phyloP scores from a whole-genome alignment of 2,113 vertebrate species.

The Murina feae region DNA sequence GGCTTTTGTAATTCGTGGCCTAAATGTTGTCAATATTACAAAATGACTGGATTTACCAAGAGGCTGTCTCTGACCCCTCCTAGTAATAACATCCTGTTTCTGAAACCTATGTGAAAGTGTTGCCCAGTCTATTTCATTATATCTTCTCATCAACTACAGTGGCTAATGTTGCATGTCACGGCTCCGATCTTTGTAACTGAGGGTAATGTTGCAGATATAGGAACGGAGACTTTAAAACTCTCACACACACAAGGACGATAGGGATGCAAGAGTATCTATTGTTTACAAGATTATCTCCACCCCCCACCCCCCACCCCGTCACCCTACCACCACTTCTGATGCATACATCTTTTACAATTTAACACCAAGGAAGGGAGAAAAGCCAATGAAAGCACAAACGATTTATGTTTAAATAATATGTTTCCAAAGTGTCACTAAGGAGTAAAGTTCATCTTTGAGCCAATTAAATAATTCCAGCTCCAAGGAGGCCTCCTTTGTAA shows the following conservation, averaged over 20 bases:
- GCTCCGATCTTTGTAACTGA: not conserved
- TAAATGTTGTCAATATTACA: not conserved
- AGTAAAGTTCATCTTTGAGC: conserved; percentile 68
- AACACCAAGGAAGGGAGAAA: conserved; percentile 43
- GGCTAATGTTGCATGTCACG: not conserved
- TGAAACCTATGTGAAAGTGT: not conserved
- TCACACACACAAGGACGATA: not conserved
- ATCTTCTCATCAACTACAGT: not conserved
- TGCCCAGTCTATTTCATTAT: not conserved
- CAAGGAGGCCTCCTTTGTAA: conserved; percentile 27
- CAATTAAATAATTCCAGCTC: conserved; percentile 73
- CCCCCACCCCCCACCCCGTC: not conserved
- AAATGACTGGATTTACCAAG: conserved; percentile 27
- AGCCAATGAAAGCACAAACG: conserved; percentile 46
- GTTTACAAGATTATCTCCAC: not conserved
- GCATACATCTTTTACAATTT: conserved; percentile 53
- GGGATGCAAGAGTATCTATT: not conserved
- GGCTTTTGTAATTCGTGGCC: not conserved
- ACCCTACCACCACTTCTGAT: not conserved
- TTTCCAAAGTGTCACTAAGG: conserved; percentile 60
- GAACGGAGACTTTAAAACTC: not conserved
- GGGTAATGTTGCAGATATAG: not conserved
- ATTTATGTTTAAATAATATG: conserved; percentile 60
- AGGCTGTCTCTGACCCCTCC: not conserved
- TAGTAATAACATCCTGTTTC: not conserved